Percentiles rank a stretch among this genome's conserved stretches.
phyloP scores from a whole-genome alignment of 2,888 invertebrate species.

The Drosophila paramelanica region DNA sequence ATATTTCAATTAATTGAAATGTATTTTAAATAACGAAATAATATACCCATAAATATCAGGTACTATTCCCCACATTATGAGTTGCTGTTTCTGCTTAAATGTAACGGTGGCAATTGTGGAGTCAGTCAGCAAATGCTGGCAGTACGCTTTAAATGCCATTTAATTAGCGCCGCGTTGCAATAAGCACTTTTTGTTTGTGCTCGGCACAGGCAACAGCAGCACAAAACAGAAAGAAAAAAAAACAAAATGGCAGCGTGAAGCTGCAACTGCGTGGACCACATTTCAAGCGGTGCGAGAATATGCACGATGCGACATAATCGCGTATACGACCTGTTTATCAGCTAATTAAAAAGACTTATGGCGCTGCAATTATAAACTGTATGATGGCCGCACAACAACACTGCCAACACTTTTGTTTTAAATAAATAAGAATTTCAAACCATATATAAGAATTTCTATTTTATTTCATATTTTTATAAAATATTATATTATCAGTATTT shows the following conservation, averaged over 20 bases:
- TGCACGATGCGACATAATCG: slow-evolving; percentile 36
- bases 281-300: slow-evolving; percentile 32
- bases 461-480: too few species aligned
- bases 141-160: slow-evolving; percentile 35
- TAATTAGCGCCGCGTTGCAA: slow-evolving; percentile 24
- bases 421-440: too few species aligned
- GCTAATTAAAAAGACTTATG: slow-evolving; percentile 67
- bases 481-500: too few species aligned
- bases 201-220: neutral
- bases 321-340: slow-evolving; percentile 60
- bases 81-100: slow-evolving; percentile 12
- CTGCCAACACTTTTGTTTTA: too few species aligned
- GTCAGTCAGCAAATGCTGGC: slow-evolving; percentile 12
- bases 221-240: neutral
- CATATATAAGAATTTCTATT: too few species aligned
- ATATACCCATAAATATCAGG: neutral
- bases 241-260: neutral
- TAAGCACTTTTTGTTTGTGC: slow-evolving; percentile 30
- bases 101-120: slow-evolving; percentile 18
- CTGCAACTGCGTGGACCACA: slow-evolving; percentile 4
- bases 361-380: slow-evolving; percentile 47
- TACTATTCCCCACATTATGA: neutral
- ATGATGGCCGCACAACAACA: slow-evolving; percentile 1
- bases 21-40: neutral
- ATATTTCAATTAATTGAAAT: neutral